Evolutionary conservation across 2,113 vertebrate genomes (phyloP).

Genomic region (Hypanus sabinus): DNA sequence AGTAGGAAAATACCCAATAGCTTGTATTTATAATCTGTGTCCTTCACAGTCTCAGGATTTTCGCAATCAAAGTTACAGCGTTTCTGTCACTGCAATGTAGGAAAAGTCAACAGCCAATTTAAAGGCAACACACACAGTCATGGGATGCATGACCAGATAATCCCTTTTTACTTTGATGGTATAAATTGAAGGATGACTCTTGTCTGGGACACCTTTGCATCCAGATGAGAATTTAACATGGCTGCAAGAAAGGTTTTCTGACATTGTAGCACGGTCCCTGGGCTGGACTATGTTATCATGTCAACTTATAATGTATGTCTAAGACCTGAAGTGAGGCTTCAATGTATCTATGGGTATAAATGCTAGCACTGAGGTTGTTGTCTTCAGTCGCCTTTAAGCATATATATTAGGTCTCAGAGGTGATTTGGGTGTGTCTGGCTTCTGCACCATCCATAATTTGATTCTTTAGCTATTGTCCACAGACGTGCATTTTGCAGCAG

Average conservation of each 20-base stretch:
- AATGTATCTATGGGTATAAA: not conserved
- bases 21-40: not conserved
- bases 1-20: not conserved
- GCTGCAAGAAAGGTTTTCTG: not conserved
- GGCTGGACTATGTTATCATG: not conserved
- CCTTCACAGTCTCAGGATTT: not conserved
- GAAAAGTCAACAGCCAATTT: not conserved
- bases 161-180: not conserved
- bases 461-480: not conserved
- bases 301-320: not conserved
- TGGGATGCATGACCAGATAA: not conserved
- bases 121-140: not conserved
- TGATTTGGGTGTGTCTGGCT: not conserved
- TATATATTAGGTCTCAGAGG: not conserved
- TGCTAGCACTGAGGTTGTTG: not conserved
- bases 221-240: not conserved
- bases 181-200: not conserved
- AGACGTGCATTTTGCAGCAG: not conserved
- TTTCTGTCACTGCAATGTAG: not conserved
- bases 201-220: not conserved
- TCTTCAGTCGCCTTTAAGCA: not conserved
- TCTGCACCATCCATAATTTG: not conserved
- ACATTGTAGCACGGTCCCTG: not conserved
- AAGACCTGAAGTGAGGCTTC: not conserved
- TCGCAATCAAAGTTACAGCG: not conserved